A percentile compares a stretch with the other conserved stretches of the same genome.
Evolutionary conservation across 1,140 invertebrate species (phyloP).

Genomic region (Scaptomyza pallida): DNA sequence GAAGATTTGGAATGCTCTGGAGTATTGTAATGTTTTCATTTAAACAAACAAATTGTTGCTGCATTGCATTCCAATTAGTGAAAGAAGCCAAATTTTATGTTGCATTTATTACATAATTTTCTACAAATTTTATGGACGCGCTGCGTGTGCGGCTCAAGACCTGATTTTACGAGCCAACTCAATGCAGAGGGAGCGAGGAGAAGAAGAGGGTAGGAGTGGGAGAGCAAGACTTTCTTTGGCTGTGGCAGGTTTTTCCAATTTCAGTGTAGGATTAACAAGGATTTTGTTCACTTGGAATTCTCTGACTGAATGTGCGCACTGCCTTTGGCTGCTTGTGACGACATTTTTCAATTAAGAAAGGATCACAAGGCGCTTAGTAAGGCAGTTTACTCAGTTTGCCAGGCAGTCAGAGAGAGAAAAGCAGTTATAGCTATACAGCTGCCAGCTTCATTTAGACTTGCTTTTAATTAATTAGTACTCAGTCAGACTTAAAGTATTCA

Average conservation of each 20-base stretch:
- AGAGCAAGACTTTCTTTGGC: slow-evolving; percentile 26
- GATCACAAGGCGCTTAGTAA: slow-evolving; percentile 81
- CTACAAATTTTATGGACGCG: slow-evolving; percentile 64
- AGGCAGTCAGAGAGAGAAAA: slow-evolving; percentile 9
- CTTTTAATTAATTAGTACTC: slow-evolving; percentile 75
- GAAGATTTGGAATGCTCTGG: slow-evolving; percentile 24
- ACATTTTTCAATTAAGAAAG: slow-evolving; percentile 83
- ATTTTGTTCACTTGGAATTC: slow-evolving; percentile 46
- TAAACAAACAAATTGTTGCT: slow-evolving; percentile 46
- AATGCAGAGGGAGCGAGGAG: neutral
- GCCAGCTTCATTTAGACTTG: slow-evolving; percentile 30
- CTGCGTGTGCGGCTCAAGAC: slow-evolving; percentile 60
- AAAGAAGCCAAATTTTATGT: slow-evolving; percentile 76
- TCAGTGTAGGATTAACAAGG: slow-evolving; percentile 80
- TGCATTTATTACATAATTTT: slow-evolving; percentile 83
- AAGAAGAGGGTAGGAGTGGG: too few relatives aligned
- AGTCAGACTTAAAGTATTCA: too few relatives aligned
- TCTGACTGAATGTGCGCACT: slow-evolving; percentile 33
- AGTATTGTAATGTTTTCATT: slow-evolving; percentile 61
- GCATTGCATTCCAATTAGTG: slow-evolving; percentile 79
- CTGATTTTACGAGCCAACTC: slow-evolving; percentile 64
- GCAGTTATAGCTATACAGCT: slow-evolving; percentile 1
- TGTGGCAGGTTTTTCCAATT: slow-evolving; percentile 79
- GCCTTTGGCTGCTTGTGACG: slow-evolving; percentile 60
- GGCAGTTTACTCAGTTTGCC: slow-evolving; percentile 58